Percentiles rank a stretch among this genome's conserved stretches.
phyloP scores from a whole-genome alignment of 1,140 invertebrate genomes.

The Tyrophagus putrescentiae region DNA sequence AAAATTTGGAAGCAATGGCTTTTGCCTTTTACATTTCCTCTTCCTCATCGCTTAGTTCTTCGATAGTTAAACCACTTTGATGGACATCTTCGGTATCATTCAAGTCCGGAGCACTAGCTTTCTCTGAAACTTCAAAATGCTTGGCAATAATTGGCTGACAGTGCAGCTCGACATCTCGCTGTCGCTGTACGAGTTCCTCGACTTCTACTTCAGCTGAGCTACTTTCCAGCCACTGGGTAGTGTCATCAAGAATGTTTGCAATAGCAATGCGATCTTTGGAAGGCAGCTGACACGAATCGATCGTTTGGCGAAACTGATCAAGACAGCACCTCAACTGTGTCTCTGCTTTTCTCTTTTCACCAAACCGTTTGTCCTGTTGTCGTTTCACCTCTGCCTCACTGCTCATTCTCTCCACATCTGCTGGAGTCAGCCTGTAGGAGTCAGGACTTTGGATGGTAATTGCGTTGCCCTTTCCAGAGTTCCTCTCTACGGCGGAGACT shows the following conservation, averaged over 20 bases:
- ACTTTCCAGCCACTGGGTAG: not conserved
- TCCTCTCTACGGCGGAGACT: constrained; percentile 40
- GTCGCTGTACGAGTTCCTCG: not conserved
- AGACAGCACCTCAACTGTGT: not conserved
- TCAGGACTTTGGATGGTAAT: constrained; percentile 33
- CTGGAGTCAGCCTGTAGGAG: not conserved
- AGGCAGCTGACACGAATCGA: not conserved
- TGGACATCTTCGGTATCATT: too few relatives aligned
- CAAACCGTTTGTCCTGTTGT: not conserved
- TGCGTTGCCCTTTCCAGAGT: constrained; percentile 86
- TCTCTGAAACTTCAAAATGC: too few relatives aligned
- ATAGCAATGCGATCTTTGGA: not conserved
- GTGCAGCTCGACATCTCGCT: not conserved
- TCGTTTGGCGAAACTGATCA: not conserved
- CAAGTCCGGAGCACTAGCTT: too few relatives aligned
- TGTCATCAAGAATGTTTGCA: not conserved
- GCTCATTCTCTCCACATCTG: not conserved
- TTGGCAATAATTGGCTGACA: not conserved
- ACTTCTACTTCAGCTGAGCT: too few relatives aligned
- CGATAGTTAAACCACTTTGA: too few relatives aligned
- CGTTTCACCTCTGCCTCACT: not conserved
- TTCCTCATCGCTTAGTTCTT: too few relatives aligned
- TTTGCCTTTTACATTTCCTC: too few relatives aligned
- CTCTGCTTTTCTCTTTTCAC: not conserved
- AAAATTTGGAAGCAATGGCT: too few relatives aligned